A percentile compares a stretch with the other conserved stretches of the same genome.
Conservation (phyloP, 2,797 vertebrate species). For the Threskiornis aethiopicus region DNA sequence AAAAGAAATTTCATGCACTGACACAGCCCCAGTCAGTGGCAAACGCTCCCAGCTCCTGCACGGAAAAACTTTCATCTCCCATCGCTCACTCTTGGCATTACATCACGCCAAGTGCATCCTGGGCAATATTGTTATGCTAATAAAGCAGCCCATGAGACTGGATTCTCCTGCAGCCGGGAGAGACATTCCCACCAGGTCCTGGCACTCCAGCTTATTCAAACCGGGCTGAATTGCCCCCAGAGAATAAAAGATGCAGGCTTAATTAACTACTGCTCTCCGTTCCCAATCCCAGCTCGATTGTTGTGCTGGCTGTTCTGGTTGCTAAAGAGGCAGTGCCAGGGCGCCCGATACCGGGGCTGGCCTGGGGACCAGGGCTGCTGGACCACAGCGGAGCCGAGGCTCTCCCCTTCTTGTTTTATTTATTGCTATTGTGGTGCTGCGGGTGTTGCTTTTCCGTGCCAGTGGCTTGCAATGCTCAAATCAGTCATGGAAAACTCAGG, state of each 20-base stretch:
- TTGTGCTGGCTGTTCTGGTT: background rate
- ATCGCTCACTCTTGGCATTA: conserved; percentile 57
- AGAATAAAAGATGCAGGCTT: conserved; percentile 73
- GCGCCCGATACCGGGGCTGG: background rate
- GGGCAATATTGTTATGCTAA: conserved; percentile 88
- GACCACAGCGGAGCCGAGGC: background rate
- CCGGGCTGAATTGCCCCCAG: conserved; percentile 52
- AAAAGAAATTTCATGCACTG: conserved; percentile 55
- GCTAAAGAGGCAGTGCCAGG: conserved; percentile 58
- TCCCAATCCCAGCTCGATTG: conserved; percentile 57
- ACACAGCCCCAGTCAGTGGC: conserved; percentile 75
- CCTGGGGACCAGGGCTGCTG: background rate
- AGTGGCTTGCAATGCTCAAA: background rate
- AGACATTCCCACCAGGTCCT: conserved; percentile 75
- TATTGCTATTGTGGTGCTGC: background rate
- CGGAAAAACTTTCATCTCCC: conserved; percentile 56
- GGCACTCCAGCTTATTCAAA: conserved; percentile 67
- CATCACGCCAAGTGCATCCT: conserved; percentile 79
- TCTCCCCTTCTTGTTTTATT: background rate
- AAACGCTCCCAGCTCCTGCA: conserved; percentile 75
- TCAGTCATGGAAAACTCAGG: background rate
- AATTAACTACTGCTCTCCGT: conserved; percentile 68
- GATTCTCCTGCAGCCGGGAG: conserved; percentile 54
- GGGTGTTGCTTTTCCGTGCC: conserved; percentile 27
- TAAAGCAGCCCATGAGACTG: conserved; percentile 70